Evolutionary conservation across 2,888 invertebrate species (phyloP).

Genomic region (Sarcophaga carnaria): DNA sequence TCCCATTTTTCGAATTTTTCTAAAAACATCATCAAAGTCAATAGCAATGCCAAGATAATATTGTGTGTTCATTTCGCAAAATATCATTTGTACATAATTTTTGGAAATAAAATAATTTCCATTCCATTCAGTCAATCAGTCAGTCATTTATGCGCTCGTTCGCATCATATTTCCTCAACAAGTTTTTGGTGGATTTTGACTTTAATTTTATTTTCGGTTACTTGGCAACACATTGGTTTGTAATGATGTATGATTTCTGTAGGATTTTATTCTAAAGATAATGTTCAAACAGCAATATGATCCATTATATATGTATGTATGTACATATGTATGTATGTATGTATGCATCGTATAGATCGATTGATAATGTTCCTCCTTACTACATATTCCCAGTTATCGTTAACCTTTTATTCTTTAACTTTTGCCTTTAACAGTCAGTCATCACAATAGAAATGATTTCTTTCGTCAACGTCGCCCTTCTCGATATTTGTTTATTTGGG

Average conservation of each 20-base stretch:
- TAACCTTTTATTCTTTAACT: constrained; percentile 68
- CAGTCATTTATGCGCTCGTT: constrained; percentile 35
- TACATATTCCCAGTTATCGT: constrained; percentile 49
- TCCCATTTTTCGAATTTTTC: background rate
- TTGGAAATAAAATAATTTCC: constrained; percentile 30
- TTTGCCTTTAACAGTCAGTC: constrained; percentile 65
- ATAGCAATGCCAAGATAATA: constrained; percentile 60
- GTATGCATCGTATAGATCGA: background rate
- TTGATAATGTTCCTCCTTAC: constrained; percentile 24
- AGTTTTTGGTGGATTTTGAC: constrained; percentile 79
- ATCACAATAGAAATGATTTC: constrained; percentile 58
- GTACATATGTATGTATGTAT: background rate
- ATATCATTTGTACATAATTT: constrained; percentile 25
- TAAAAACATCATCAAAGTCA: constrained; percentile 58
- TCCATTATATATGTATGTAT: constrained; percentile 41
- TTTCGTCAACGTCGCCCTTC: constrained; percentile 10
- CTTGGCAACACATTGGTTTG: constrained; percentile 17
- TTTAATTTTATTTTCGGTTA: constrained; percentile 70
- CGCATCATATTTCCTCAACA: constrained; percentile 77
- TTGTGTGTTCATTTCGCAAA: constrained; percentile 46
- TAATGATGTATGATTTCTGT: constrained; percentile 46
- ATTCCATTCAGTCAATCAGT: background rate
- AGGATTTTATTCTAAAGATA: constrained; percentile 76
- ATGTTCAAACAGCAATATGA: constrained; percentile 72
- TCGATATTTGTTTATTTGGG: background rate